These are phyloP conservation scores for Pseudorhiza aurosa DNA, from an alignment of 30 jellyfish, hydroid and myxozoan genomes.

Conservation along the genomic window DNA sequence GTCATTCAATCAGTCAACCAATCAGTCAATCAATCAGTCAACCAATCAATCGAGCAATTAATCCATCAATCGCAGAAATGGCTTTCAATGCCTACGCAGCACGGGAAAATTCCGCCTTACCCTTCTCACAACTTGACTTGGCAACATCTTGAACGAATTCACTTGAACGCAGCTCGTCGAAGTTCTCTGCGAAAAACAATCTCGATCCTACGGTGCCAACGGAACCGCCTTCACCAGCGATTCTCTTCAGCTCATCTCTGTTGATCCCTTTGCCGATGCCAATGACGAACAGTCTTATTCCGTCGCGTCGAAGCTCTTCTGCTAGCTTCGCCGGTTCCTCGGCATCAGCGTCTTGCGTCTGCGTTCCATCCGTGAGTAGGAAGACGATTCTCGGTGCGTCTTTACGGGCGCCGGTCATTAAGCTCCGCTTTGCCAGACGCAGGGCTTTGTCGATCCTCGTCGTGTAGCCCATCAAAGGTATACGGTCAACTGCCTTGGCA, in stretches of 20 bases:
- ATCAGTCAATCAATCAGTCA: too few species aligned
- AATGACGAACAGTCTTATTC: conserved; percentile 58
- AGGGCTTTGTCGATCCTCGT: conserved; percentile 93
- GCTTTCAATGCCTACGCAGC: too few species aligned
- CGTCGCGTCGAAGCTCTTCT: conserved; percentile 60
- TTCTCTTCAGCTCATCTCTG: conserved; percentile 61
- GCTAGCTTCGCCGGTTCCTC: conserved; percentile 72
- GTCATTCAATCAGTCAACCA: too few species aligned
- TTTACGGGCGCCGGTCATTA: conserved; percentile 81
- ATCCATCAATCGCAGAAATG: too few species aligned
- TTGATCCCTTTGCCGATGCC: conserved; percentile 83
- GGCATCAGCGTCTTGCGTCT: conserved; percentile 78
- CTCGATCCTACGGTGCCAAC: conserved; percentile 11
- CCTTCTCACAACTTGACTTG: conserved; percentile 43
- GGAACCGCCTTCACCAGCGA: conserved; percentile 82
- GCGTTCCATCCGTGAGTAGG: conserved; percentile 91
- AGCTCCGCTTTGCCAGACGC: conserved; percentile 66
- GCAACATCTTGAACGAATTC: conserved; percentile 46
- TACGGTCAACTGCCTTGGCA: conserved; percentile 77
- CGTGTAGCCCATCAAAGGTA: conserved; percentile 85
- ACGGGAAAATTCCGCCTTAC: too few species aligned
- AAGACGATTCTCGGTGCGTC: conserved; percentile 72
- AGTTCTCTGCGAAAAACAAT: conserved; percentile 60
- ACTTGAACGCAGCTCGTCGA: conserved; percentile 59
- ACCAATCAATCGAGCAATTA: too few species aligned